These are phyloP conservation scores for Xiphophorus birchmanni DNA, from an alignment of 2,797 vertebrate species.

Conservation along the genomic window DNA sequence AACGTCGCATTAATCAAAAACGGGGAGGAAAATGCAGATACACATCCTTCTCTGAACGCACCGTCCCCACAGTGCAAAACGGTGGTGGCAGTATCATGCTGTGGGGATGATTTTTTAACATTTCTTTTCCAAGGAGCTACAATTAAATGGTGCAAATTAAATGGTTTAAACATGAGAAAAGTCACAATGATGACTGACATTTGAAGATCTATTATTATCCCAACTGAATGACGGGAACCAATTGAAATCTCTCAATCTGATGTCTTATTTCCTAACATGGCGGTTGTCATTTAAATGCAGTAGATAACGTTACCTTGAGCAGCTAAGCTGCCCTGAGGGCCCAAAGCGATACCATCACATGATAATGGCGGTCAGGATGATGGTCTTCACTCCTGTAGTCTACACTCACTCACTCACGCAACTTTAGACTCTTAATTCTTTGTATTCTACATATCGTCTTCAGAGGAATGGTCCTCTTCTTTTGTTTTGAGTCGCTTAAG, in stretches of 20 bases:
- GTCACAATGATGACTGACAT: neutral
- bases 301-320: neutral
- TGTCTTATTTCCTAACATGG: neutral
- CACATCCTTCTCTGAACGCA: neutral
- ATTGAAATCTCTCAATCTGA: neutral
- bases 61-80: neutral
- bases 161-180: neutral
- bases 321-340: slow-evolving; percentile 15
- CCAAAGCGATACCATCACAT: slow-evolving; percentile 1
- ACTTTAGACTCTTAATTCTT: slow-evolving; percentile 40
- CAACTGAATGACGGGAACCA: neutral
- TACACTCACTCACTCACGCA: neutral
- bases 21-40: neutral
- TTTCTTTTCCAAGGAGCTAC: neutral
- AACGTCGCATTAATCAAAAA: neutral
- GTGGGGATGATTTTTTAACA: neutral
- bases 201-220: neutral
- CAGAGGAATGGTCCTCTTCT: neutral
- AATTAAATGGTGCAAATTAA: neutral
- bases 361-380: neutral
- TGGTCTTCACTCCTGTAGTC: neutral
- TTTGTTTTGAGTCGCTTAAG: neutral
- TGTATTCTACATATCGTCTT: neutral
- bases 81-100: neutral
- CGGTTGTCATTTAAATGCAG: neutral